Evolutionary conservation across 2,888 invertebrate species (phyloP).

Genomic region (Monochamus alternatus): DNA sequence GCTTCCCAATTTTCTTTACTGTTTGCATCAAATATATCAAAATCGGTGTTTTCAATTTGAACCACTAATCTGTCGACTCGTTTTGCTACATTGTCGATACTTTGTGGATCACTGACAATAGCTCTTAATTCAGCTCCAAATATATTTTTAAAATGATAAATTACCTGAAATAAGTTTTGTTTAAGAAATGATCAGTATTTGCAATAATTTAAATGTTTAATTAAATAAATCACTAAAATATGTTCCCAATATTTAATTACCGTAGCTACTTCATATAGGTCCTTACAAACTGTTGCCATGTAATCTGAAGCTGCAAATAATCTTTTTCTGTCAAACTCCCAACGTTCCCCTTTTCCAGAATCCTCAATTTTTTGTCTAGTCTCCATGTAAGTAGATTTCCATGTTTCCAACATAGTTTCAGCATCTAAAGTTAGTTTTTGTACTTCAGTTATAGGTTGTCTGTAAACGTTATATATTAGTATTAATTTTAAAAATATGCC

Average conservation of each 20-base stretch:
- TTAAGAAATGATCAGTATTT: background rate
- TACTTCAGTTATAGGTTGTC: conserved; percentile 57
- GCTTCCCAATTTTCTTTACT: conserved; percentile 91
- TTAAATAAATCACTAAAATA: no score
- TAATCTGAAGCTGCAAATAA: conserved; percentile 91
- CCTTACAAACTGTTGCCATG: conserved; percentile 84
- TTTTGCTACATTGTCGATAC: conserved; percentile 88
- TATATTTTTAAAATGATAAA: conserved; percentile 91
- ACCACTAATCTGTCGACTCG: conserved; percentile 84
- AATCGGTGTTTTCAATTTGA: conserved; percentile 85
- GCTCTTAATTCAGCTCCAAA: conserved; percentile 91
- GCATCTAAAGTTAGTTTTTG: conserved; percentile 73
- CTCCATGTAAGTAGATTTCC: conserved; percentile 84
- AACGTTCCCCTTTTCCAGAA: conserved; percentile 88
- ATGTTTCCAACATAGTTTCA: conserved; percentile 80
- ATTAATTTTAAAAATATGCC: background rate
- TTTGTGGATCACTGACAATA: conserved; percentile 88
- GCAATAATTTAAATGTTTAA: no score
- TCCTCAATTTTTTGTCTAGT: conserved; percentile 89
- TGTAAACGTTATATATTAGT: conserved; percentile 30
- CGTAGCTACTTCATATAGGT: conserved; percentile 85
- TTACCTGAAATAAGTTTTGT: conserved; percentile 73
- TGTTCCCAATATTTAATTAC: conserved; percentile 66
- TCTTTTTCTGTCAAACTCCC: conserved; percentile 91
- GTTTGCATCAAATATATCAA: conserved; percentile 86